Evolutionary conservation across 2,888 invertebrate genomes (phyloP).

Genomic region (Willowsia nigromaculata): DNA sequence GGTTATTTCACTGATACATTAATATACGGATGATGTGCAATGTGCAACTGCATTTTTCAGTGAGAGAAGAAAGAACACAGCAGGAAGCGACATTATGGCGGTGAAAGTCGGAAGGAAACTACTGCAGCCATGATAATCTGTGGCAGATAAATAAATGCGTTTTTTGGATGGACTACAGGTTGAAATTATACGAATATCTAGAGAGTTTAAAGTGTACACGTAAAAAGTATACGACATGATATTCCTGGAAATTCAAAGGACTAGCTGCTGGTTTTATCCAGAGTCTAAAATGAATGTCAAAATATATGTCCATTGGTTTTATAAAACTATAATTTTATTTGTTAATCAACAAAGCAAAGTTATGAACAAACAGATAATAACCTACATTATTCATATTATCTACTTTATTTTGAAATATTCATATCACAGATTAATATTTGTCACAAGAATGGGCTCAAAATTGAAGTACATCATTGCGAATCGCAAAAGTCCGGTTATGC

Average conservation of each 20-base stretch:
- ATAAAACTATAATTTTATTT: no score
- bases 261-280: no score
- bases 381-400: background rate
- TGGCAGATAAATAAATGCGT: slow-evolving; percentile 11
- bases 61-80: slow-evolving; percentile 40
- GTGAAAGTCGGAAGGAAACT: slow-evolving; percentile 55
- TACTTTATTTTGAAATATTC: background rate
- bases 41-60: slow-evolving; percentile 34
- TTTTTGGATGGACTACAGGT: background rate
- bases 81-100: slow-evolving; percentile 49
- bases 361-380: no score
- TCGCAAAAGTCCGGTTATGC: background rate
- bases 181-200: no score
- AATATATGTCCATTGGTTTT: no score
- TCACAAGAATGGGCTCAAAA: slow-evolving; percentile 12
- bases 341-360: no score
- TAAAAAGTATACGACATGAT: no score
- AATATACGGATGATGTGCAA: background rate
- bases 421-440: slow-evolving; percentile 23
- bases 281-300: no score
- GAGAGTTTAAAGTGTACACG: no score
- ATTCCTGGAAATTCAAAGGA: no score
- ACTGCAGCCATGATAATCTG: slow-evolving; percentile 45
- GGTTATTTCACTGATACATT: background rate
- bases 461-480: slow-evolving; percentile 4